These are phyloP conservation scores for Hedychridium roseum DNA, from an alignment of 2,888 invertebrate species.

Conservation along the genomic window DNA sequence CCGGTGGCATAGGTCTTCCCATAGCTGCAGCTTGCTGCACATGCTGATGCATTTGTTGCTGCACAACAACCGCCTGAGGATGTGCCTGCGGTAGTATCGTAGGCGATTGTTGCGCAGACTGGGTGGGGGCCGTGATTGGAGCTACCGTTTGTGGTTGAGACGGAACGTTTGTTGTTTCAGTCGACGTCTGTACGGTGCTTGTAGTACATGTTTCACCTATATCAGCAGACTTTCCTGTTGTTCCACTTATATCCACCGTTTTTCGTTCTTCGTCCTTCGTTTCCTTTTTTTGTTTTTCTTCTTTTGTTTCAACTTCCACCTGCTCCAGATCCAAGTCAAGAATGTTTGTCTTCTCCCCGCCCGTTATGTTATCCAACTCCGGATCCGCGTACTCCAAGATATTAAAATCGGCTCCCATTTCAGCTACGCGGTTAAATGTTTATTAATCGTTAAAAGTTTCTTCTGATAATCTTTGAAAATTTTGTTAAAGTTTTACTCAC, in stretches of 20 bases:
- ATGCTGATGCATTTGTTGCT: constrained; percentile 69
- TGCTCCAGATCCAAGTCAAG: constrained; percentile 86
- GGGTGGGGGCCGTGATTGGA: constrained; percentile 40
- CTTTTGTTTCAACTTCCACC: constrained; percentile 73
- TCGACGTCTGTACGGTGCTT: constrained; percentile 35
- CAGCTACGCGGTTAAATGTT: constrained; percentile 67
- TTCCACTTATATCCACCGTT: constrained; percentile 37
- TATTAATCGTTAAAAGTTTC: constrained; percentile 2
- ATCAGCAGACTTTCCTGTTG: constrained; percentile 37
- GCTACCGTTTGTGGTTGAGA: constrained; percentile 43
- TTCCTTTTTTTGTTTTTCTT: constrained; percentile 67
- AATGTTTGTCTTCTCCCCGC: constrained; percentile 84
- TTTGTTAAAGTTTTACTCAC: constrained; percentile 47
- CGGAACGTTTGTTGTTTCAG: constrained; percentile 44
- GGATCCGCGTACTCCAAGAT: constrained; percentile 96
- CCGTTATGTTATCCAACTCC: constrained; percentile 82
- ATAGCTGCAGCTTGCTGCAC: constrained; percentile 74
- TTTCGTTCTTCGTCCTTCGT: constrained; percentile 52
- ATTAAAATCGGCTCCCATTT: constrained; percentile 94
- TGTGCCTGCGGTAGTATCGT: constrained; percentile 60
- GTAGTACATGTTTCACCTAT: constrained; percentile 39
- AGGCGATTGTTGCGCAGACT: constrained; percentile 46
- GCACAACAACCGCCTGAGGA: constrained; percentile 54
- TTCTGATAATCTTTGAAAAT: too few species aligned
- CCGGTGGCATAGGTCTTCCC: constrained; percentile 67